phyloP scores from a whole-genome alignment of 2,113 vertebrate species.

The Nannobrachium achirus region DNA sequence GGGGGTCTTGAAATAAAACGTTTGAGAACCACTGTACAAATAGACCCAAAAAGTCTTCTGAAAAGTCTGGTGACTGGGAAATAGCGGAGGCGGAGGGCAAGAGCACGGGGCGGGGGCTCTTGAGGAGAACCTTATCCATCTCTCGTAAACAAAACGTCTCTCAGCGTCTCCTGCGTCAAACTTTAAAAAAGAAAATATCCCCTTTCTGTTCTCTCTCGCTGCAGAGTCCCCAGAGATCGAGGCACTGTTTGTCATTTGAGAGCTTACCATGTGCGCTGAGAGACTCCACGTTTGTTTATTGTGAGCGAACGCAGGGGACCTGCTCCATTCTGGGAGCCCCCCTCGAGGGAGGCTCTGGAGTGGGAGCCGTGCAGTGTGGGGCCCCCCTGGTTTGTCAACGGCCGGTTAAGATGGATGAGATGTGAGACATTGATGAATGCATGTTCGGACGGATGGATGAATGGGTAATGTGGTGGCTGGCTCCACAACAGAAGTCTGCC shows the following conservation, averaged over 20 bases:
- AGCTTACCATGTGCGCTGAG: slow-evolving; percentile 64
- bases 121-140: slow-evolving; percentile 19
- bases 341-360: slow-evolving; percentile 61
- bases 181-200: slow-evolving; percentile 25
- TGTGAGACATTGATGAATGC: slow-evolving; percentile 74
- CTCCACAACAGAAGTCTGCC: slow-evolving; percentile 67
- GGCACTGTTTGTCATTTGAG: slow-evolving; percentile 73
- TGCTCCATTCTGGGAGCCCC: slow-evolving; percentile 64
- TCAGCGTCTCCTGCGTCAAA: slow-evolving; percentile 41
- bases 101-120: neutral
- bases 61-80: slow-evolving; percentile 44
- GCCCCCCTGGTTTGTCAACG: slow-evolving; percentile 48
- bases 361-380: slow-evolving; percentile 32
- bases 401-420: slow-evolving; percentile 78
- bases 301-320: slow-evolving; percentile 69
- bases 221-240: slow-evolving; percentile 41
- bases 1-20: no score
- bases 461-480: slow-evolving; percentile 76
- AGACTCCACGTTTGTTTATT: slow-evolving; percentile 80
- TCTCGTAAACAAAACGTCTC: slow-evolving; percentile 57
- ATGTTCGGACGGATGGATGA: slow-evolving; percentile 63
- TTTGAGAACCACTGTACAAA: neutral
- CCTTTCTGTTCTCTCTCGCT: slow-evolving; percentile 29
- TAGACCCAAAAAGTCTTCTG: slow-evolving; percentile 17
- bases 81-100: slow-evolving; percentile 16